Base-by-base conservation (phyloP, 2,113 vertebrate genomes). In the Craseonycteris thonglongyai region DNA sequence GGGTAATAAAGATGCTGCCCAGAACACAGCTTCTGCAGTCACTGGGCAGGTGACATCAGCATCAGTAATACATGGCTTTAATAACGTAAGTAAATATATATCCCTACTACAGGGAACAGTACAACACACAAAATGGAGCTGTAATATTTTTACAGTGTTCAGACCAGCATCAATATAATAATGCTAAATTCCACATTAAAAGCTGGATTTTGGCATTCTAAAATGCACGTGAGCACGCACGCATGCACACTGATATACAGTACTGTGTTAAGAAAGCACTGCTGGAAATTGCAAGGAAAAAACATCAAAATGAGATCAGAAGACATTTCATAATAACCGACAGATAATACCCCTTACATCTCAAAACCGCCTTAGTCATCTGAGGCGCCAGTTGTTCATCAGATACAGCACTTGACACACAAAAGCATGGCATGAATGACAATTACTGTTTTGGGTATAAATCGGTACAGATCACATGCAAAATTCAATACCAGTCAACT, bases 341-440 rank as follows among this genome's bases (percentile, higher is more conserved):
- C 49, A 40, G 68, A 91, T 76, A 97, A 58, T 9, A 88, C 47
- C 71, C 24, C 61, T 40, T 45, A 92, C 47, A 89, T 94, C 97
- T 97, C 89, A 95, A 95, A 97, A 96, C 22, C 72, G 22, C 14
- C 7, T 30, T 38, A n/a, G 38, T 95, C 96, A 97, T 93, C 24
- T 63, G 56, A 91, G 66, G 49, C 6, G 4, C 75, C 19, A 2
- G 80, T 40, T 71, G 61, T 56, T 93, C 90, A 88, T 88, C 88
- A 96, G 30, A 79, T 61, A 33, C 0, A 74, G 80, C 47, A 95
- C 42, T 40, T 94, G 75, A 89, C 49, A 96, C 83, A 3, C 30
- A 56, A 94, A 91, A 35, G 22, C 84, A 72, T 1, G 58, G 89
- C 28, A 26, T 81, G 78, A 97, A 97, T 87, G 79, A 92, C 93